phyloP scores from a whole-genome alignment of 2,888 invertebrate genomes.

The Diabrotica balteata region DNA sequence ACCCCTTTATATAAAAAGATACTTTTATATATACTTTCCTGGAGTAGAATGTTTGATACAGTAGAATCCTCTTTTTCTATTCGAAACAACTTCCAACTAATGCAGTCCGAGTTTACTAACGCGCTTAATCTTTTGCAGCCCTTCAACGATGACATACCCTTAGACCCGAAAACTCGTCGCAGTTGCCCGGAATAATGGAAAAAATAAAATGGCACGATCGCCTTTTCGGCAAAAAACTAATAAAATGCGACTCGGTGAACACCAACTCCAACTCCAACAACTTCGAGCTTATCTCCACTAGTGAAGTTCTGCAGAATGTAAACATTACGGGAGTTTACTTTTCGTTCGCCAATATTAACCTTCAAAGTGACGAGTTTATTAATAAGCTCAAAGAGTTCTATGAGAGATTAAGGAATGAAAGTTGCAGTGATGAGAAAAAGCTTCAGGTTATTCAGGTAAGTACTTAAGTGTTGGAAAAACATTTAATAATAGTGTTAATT shows the following conservation, averaged over 20 bases:
- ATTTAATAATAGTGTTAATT: too few species aligned
- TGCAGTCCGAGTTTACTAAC: not conserved
- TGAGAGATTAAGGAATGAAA: slow-evolving; percentile 55
- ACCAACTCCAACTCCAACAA: slow-evolving; percentile 58
- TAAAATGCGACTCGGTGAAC: slow-evolving; percentile 60
- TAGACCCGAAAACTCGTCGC: not conserved
- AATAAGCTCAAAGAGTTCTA: slow-evolving; percentile 69
- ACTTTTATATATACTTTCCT: too few species aligned
- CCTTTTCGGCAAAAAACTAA: slow-evolving; percentile 66
- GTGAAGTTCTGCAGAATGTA: slow-evolving; percentile 63
- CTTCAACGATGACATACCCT: slow-evolving; percentile 4
- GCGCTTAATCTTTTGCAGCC: slow-evolving; percentile 10
- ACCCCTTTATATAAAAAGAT: too few species aligned
- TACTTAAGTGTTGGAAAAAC: not conserved
- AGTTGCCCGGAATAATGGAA: slow-evolving; percentile 30
- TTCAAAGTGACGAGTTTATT: slow-evolving; percentile 73
- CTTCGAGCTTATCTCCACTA: slow-evolving; percentile 61
- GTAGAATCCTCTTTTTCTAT: too few species aligned
- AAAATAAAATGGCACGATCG: slow-evolving; percentile 68
- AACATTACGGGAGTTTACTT: slow-evolving; percentile 72
- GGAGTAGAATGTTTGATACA: too few species aligned
- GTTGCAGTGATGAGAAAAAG: slow-evolving; percentile 53
- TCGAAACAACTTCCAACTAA: not conserved
- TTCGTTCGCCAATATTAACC: slow-evolving; percentile 74
- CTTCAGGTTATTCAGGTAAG: slow-evolving; percentile 71